A percentile compares a stretch with the other conserved stretches of the same genome.
Evolutionary conservation across 2,113 vertebrate species (phyloP).

Genomic region (Indri indri): DNA sequence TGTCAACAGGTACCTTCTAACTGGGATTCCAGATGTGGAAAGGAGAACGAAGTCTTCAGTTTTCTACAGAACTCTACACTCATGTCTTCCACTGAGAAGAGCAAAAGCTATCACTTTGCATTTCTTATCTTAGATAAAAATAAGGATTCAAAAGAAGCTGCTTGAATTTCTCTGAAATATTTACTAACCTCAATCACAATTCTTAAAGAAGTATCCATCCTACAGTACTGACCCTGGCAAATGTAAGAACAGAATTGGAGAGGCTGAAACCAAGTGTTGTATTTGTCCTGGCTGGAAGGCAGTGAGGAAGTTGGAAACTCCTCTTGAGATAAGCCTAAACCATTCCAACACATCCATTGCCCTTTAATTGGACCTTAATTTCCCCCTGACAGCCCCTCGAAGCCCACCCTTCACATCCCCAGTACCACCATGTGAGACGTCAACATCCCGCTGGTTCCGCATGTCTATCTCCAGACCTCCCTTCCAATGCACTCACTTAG

Average conservation of each 20-base stretch:
- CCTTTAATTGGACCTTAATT: background rate
- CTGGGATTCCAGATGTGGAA: background rate
- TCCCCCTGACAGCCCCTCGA: background rate
- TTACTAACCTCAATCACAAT: background rate
- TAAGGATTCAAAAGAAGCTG: background rate
- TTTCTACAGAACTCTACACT: conserved; percentile 33
- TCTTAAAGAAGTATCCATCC: background rate
- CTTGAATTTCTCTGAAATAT: conserved; percentile 45
- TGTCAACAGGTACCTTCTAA: background rate
- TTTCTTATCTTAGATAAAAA: conserved; percentile 20
- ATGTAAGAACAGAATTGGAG: background rate
- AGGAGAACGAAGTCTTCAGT: background rate
- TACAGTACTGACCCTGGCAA: background rate
- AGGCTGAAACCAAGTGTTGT: background rate
- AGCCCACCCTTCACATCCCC: background rate
- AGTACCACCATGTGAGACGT: background rate
- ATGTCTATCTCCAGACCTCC: background rate
- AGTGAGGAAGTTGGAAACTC: background rate
- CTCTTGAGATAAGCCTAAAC: background rate
- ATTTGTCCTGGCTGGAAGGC: background rate
- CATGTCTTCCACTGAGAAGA: background rate
- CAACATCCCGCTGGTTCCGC: too few relatives aligned
- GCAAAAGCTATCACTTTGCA: background rate
- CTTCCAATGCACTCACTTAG: background rate
- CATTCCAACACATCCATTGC: background rate